A percentile compares a stretch with the other conserved stretches of the same genome.
Conservation (phyloP, 2,888 invertebrate genomes). For the Lithosia quadra region DNA sequence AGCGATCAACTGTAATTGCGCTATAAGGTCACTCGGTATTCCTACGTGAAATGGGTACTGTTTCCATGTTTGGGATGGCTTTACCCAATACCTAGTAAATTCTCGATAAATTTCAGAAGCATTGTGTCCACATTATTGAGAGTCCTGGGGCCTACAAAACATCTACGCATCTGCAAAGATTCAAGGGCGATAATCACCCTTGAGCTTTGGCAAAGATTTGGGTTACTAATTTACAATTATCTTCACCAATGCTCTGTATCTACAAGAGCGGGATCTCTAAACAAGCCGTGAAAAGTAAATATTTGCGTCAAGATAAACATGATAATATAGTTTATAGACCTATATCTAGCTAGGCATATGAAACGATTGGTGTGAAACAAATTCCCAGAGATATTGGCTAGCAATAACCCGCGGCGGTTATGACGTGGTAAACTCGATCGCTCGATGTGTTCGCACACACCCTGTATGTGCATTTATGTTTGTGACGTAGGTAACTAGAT, state of each 20-base stretch:
- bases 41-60: too few relatives aligned
- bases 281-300: neutral
- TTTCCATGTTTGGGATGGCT: too few relatives aligned
- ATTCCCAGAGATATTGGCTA: slow-evolving; percentile 61
- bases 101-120: too few relatives aligned
- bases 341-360: neutral
- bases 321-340: neutral
- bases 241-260: neutral
- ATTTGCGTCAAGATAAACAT: neutral
- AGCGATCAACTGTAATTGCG: too few relatives aligned
- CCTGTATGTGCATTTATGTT: neutral
- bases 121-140: neutral
- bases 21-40: too few relatives aligned
- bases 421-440: slow-evolving; percentile 56
- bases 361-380: slow-evolving; percentile 38
- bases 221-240: neutral
- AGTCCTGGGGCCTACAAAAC: too few relatives aligned
- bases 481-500: slow-evolving; percentile 14
- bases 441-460: slow-evolving; percentile 71
- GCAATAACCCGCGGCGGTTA: slow-evolving; percentile 71
- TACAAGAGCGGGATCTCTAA: neutral
- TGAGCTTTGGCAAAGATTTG: neutral
- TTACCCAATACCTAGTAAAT: too few relatives aligned
- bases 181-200: too few relatives aligned
- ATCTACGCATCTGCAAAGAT: too few relatives aligned